phyloP scores from a whole-genome alignment of 2,797 vertebrate genomes.

The Gila robusta region DNA sequence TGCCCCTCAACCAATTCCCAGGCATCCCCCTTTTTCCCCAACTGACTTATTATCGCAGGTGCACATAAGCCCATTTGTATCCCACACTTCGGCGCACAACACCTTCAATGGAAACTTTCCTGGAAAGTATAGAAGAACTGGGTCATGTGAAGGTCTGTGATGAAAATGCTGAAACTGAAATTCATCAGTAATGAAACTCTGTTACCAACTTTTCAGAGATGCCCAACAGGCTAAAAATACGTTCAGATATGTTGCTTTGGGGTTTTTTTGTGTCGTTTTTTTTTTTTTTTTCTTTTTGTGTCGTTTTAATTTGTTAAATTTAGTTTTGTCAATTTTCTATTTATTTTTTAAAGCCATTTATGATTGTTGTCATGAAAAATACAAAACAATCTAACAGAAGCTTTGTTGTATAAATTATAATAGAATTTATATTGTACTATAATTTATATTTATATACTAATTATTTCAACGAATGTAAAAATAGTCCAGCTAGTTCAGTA shows the following conservation, averaged over 20 bases:
- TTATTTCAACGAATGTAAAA: too few species aligned
- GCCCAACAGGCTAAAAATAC: not conserved
- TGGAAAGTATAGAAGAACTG: slow-evolving; percentile 44
- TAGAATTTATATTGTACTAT: too few species aligned
- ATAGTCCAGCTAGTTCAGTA: too few species aligned
- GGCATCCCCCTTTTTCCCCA: slow-evolving; percentile 30
- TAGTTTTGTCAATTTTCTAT: not conserved
- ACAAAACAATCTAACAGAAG: not conserved
- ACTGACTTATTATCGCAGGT: slow-evolving; percentile 56
- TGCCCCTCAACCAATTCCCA: slow-evolving; percentile 40
- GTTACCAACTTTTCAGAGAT: not conserved
- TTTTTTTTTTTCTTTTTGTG: not conserved
- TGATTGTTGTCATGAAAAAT: not conserved
- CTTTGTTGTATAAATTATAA: too few species aligned
- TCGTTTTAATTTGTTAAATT: not conserved
- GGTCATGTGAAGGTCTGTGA: slow-evolving; percentile 18
- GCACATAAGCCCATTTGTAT: slow-evolving; percentile 42
- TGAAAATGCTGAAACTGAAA: not conserved
- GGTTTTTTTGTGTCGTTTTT: too few species aligned
- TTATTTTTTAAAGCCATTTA: not conserved
- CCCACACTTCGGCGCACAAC: not conserved
- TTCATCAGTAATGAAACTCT: not conserved
- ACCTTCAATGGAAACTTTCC: slow-evolving; percentile 28
- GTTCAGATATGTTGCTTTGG: not conserved
- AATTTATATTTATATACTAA: not conserved